Evolutionary conservation across 2,797 vertebrate species (phyloP).

Genomic region (Leptodactylus fallax): DNA sequence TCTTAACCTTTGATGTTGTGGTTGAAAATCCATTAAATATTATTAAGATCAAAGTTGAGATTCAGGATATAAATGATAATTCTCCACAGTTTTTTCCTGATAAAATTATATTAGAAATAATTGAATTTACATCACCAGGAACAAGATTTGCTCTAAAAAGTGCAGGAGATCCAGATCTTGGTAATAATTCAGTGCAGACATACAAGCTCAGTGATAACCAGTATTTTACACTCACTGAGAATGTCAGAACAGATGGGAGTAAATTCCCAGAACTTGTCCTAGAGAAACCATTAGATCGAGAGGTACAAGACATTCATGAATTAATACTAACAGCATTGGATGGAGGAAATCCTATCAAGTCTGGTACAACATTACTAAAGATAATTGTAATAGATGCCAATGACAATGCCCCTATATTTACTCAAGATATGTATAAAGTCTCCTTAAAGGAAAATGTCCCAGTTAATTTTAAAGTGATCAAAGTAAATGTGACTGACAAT

Average conservation of each 20-base stretch:
- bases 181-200: neutral
- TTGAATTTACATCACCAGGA: neutral
- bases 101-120: neutral
- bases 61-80: too few species aligned
- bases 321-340: neutral
- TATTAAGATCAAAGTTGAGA: too few species aligned
- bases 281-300: neutral
- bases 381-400: conserved; percentile 77
- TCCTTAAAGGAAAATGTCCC: conserved; percentile 20
- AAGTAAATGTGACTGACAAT: neutral
- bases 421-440: conserved; percentile 11
- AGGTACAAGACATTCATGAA: neutral
- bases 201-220: conserved; percentile 18
- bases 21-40: conserved; percentile 7
- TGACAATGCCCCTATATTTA: conserved; percentile 74
- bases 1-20: conserved; percentile 30
- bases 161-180: neutral
- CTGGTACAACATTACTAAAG: conserved; percentile 73
- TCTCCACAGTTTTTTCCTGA: neutral
- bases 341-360: conserved; percentile 52
- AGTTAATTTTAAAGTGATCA: conserved; percentile 3
- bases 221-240: neutral
- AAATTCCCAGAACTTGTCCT: neutral
- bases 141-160: neutral
- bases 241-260: neutral